These are phyloP conservation scores for Cephus spinipes DNA, from an alignment of 2,888 invertebrate genomes.

Conservation along the genomic window DNA sequence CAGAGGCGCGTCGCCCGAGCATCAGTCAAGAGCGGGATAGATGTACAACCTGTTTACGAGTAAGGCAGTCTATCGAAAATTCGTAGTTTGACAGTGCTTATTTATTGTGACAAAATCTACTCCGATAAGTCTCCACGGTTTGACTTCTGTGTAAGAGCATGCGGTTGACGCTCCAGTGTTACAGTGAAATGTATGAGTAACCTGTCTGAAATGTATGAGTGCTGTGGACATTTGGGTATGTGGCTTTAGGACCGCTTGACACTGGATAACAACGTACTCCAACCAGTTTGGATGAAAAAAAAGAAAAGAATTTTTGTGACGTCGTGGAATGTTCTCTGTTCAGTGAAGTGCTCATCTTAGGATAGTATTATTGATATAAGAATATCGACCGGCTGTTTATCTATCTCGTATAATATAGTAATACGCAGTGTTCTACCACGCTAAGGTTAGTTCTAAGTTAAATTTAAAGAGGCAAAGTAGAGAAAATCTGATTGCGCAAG, in stretches of 20 bases:
- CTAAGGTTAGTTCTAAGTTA: background rate
- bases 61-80: background rate
- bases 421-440: background rate
- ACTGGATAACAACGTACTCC: background rate
- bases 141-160: background rate
- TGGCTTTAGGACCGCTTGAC: background rate
- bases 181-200: background rate
- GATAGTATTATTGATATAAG: background rate
- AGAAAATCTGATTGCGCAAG: background rate
- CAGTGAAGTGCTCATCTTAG: background rate
- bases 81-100: background rate
- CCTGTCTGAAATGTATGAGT: background rate
- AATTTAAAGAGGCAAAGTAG: background rate
- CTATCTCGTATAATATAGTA: background rate
- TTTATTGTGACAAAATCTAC: background rate
- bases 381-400: background rate
- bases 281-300: background rate
- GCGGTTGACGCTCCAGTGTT: background rate
- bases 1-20: slow-evolving; percentile 8
- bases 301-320: background rate
- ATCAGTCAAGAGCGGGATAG: background rate
- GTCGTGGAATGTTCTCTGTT: background rate
- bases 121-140: background rate
- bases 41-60: slow-evolving; percentile 4
- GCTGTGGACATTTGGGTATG: background rate